Percentiles rank a stretch among this genome's conserved stretches.
Evolutionary conservation across 2,888 invertebrate species (phyloP).

Genomic region (Eilema griseolum): DNA sequence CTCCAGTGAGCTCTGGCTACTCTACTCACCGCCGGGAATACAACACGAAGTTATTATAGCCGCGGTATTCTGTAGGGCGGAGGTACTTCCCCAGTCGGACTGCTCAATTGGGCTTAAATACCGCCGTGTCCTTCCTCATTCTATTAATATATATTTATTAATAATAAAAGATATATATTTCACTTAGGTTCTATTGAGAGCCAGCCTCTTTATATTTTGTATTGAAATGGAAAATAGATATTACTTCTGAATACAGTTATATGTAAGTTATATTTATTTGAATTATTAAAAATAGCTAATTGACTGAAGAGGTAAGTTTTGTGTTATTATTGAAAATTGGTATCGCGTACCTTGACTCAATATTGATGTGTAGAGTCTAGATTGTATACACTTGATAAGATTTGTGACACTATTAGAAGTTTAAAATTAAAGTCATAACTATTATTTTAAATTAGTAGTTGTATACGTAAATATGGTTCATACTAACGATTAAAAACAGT

Average conservation of each 20-base stretch:
- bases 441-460: background rate
- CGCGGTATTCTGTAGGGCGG: no score
- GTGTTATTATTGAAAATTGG: background rate
- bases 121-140: no score
- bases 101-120: no score
- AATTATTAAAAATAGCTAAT: background rate
- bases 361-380: background rate
- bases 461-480: background rate
- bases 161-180: no score
- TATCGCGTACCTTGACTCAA: background rate
- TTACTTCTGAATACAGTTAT: slow-evolving; percentile 8
- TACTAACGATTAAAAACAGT: background rate
- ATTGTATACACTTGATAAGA: background rate
- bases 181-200: slow-evolving; percentile 25
- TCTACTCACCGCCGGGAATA: no score
- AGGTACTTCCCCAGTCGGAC: no score
- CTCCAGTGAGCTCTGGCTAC: no score
- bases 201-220: slow-evolving; percentile 17
- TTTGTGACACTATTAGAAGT: background rate
- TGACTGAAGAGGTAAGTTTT: background rate
- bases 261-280: background rate
- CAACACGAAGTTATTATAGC: no score
- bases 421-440: no score
- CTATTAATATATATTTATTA: no score
- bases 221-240: slow-evolving; percentile 18